Evolutionary conservation across 2,113 vertebrate species (phyloP), one percentile per base, ranked within the genome.

Genomic region (Notarius lentiginosus): DNA sequence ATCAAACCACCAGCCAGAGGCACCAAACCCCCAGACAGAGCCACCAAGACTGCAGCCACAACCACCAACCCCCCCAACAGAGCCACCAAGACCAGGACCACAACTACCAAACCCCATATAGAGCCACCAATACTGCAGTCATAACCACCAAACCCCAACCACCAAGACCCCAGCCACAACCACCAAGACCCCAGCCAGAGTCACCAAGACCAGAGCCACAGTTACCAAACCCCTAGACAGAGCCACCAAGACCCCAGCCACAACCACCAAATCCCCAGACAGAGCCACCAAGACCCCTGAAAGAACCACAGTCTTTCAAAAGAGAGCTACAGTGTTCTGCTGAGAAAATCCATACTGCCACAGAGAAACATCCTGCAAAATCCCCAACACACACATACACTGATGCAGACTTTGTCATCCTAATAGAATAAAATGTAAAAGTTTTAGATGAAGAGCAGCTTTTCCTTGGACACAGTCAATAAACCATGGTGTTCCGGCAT

Each of bases 351-450:
- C 12, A 0, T 66, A 66, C n/a, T 27, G 5, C n/a, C 14, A 15
- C 27, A n/a, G 30, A 24, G 49, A 79, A 68, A 30, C 11, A 56
- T 55, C 17, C 63, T 61, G 12, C 66, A 30, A 12, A 70, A 34
- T 70, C n/a, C 5, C 66, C 27, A 70, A 66, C 5, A 30, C 6
- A 66, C 65, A 66, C n/a, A 63, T 24, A 24, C 20, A 63, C 20
- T 34, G 15, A n/a, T 68, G 61, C 76, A 55, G 76, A 70, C 14
- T 70, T 86, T 27, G 27, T 79, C 11, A 86, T 86, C 0, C 17
- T 86, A 79, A 79, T 79, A 4, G 84, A 55, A 27, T 86, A 27
- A 10, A 86, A 86, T 66, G 61, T 51, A 51, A 86, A n/a, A 34
- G 56, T 47, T 8, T n/a, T 79, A 12, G 73, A 80, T 56, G 18